phyloP scores from a whole-genome alignment of 1,140 invertebrate species.

The Orchestia grillus region DNA sequence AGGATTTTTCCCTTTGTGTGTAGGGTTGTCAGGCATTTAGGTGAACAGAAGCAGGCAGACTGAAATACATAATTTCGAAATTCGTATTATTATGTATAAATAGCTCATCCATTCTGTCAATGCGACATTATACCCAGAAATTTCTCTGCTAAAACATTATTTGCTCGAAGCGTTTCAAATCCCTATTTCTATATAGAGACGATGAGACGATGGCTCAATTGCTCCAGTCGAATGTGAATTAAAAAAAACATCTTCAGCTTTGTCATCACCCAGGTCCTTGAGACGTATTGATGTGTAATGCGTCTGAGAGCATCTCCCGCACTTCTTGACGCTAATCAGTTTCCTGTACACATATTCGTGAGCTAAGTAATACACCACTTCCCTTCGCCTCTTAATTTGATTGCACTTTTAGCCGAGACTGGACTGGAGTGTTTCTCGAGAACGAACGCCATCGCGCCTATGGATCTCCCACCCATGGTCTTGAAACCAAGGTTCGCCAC shows the following conservation, averaged over 20 bases:
- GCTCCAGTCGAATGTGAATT: not conserved
- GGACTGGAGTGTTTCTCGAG: not conserved
- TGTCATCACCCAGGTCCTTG: not conserved
- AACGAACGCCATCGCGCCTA: no score
- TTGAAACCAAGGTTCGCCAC: not conserved
- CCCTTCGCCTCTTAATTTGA: not conserved
- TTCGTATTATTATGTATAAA: not conserved
- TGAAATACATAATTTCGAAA: not conserved
- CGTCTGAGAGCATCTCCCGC: not conserved
- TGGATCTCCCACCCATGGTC: not conserved
- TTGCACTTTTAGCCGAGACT: not conserved
- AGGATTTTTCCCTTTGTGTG: not conserved
- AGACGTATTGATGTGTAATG: not conserved
- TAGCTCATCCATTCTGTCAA: not conserved
- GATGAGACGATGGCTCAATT: no score
- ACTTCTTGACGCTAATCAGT: not conserved
- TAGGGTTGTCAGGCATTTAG: not conserved
- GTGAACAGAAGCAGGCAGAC: not conserved
- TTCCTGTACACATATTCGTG: not conserved
- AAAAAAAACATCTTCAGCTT: not conserved
- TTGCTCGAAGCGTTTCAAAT: not conserved
- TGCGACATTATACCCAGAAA: not conserved
- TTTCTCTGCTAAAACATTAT: not conserved
- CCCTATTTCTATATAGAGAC: not conserved
- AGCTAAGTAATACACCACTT: not conserved